Evolutionary conservation across 2,797 vertebrate species (phyloP).

Genomic region (Aldrovandia affinis): DNA sequence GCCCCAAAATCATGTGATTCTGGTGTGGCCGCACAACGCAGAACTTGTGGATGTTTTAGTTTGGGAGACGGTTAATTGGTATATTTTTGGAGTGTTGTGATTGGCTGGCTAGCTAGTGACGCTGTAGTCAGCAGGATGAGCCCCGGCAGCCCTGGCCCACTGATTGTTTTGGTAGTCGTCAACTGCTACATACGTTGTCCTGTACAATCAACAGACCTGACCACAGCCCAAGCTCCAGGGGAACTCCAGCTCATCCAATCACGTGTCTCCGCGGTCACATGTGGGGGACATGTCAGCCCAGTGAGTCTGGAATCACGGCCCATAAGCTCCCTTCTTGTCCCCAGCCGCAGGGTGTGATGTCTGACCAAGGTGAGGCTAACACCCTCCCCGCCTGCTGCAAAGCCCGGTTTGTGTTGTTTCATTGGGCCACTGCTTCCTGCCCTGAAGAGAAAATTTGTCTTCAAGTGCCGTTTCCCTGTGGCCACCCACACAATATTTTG

Average conservation of each 20-base stretch:
- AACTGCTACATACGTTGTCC: conserved; percentile 4
- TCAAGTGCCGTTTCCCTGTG: not conserved
- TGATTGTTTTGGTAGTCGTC: conserved; percentile 34
- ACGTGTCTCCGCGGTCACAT: not conserved
- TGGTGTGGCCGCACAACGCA: not conserved
- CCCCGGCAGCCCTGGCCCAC: not conserved
- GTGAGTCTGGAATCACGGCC: not conserved
- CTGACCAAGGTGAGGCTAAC: not conserved
- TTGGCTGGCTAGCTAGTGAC: not conserved
- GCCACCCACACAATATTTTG: not conserved
- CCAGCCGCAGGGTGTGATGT: not conserved
- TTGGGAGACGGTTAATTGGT: no score
- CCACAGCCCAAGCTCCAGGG: conserved; percentile 17
- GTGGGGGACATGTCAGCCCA: not conserved
- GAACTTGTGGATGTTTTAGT: not conserved
- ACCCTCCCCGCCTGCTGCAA: not conserved
- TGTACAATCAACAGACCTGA: conserved; percentile 23
- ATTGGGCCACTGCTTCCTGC: not conserved
- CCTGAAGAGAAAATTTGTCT: not conserved
- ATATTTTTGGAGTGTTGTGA: not conserved
- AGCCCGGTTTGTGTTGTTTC: not conserved
- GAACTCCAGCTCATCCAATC: conserved; percentile 7
- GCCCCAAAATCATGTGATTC: not conserved
- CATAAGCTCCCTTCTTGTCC: no score
- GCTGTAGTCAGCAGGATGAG: not conserved